Evolutionary conservation across 2,888 invertebrate species (phyloP).

Genomic region (Conus canariensis): DNA sequence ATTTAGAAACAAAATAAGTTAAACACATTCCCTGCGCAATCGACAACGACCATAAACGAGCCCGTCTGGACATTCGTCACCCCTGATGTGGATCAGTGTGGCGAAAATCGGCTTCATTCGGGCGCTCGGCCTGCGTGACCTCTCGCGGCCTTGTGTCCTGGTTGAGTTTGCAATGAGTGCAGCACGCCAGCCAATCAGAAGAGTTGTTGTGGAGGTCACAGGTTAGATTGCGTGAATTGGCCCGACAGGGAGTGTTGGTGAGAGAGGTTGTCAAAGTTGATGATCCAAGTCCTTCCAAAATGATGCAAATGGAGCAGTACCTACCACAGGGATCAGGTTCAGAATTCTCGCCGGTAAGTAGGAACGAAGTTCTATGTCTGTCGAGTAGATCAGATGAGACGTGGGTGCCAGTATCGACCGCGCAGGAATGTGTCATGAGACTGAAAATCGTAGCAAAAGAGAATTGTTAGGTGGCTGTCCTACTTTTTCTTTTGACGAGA

Average conservation of each 20-base stretch:
- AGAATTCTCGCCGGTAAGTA: conserved; percentile 59
- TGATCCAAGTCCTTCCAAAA: conserved; percentile 48
- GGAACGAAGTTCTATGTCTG: neutral
- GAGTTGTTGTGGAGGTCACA: conserved; percentile 39
- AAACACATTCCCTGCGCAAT: no score
- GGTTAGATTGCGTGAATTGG: conserved; percentile 29
- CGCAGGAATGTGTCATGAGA: conserved; percentile 25
- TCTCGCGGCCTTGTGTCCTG: neutral
- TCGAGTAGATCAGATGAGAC: conserved; percentile 2
- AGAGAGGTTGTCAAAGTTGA: conserved; percentile 30
- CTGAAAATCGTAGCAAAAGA: neutral
- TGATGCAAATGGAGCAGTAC: conserved; percentile 64
- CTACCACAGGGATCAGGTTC: conserved; percentile 53
- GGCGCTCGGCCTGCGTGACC: neutral
- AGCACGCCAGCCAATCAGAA: conserved; percentile 40
- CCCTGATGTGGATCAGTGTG: no score
- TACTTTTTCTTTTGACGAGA: neutral
- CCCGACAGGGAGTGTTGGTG: conserved; percentile 26
- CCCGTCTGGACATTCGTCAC: no score
- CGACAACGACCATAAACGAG: no score
- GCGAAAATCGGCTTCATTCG: no score
- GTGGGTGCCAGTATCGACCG: conserved; percentile 3
- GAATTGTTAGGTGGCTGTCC: neutral
- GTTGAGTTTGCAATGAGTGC: conserved; percentile 48
- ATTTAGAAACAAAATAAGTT: no score